Percentiles rank a stretch among this genome's conserved stretches.
Evolutionary conservation across 2,113 vertebrate genomes (phyloP).

Genomic region (Sporophila hypoxantha): DNA sequence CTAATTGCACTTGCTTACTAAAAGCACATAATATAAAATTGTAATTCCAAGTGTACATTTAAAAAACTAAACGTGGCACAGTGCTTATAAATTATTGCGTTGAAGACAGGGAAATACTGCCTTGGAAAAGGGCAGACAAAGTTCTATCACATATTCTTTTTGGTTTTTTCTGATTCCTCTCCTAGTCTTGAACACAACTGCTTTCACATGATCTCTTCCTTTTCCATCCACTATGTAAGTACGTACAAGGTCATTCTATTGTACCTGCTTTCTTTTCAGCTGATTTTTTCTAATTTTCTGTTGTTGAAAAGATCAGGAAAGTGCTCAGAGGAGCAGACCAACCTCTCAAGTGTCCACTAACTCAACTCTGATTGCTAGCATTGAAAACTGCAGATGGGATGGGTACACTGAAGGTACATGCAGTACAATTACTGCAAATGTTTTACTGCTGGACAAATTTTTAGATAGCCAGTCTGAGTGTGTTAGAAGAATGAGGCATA

Average conservation of each 20-base stretch:
- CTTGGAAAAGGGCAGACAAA: constrained; percentile 21
- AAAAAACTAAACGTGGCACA: constrained; percentile 29
- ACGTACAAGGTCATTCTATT: constrained; percentile 4
- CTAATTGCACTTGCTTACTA: not conserved
- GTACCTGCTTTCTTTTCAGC: not conserved
- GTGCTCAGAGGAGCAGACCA: not conserved
- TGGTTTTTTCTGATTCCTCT: not conserved
- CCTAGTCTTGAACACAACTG: not conserved
- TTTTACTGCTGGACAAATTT: not conserved
- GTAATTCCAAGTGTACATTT: not conserved
- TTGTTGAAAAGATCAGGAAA: not conserved
- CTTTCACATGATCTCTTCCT: not conserved
- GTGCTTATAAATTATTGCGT: constrained; percentile 19
- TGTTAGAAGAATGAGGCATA: not conserved
- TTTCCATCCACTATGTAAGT: not conserved
- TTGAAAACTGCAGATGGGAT: not conserved
- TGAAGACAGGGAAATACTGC: not conserved
- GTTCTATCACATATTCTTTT: not conserved
- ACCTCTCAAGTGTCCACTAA: not conserved
- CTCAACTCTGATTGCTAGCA: not conserved
- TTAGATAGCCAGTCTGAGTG: not conserved
- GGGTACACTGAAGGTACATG: not conserved
- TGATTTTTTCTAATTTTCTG: not conserved
- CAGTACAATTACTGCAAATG: not conserved
- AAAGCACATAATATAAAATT: not conserved